Conservation (phyloP, 1,140 invertebrate genomes). For the Doryteuthis pealeii region DNA sequence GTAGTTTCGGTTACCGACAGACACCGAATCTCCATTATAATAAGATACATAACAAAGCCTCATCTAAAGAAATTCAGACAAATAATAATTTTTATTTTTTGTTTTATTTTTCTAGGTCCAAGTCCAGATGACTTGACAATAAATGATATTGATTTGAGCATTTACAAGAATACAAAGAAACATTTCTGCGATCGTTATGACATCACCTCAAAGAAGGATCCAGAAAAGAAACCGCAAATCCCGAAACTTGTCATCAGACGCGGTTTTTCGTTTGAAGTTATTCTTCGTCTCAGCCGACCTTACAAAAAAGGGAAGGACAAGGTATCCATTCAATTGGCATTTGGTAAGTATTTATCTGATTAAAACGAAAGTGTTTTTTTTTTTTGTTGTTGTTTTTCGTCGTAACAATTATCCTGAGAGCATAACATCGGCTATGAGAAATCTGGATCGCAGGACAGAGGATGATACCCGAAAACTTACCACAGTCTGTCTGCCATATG, state of each 20-base stretch:
- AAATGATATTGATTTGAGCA: slow-evolving; percentile 26
- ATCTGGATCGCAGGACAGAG: too few relatives aligned
- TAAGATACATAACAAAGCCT: too few relatives aligned
- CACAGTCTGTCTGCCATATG: too few relatives aligned
- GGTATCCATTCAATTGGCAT: slow-evolving; percentile 28
- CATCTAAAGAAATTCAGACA: too few relatives aligned
- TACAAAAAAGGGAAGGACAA: slow-evolving; percentile 31
- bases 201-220: slow-evolving; percentile 17
- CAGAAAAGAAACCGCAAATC: not conserved
- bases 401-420: too few relatives aligned
- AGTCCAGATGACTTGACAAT: slow-evolving; percentile 12
- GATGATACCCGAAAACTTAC: too few relatives aligned
- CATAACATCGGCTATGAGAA: too few relatives aligned
- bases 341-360: too few relatives aligned
- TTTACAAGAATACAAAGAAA: slow-evolving; percentile 21
- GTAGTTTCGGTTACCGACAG: too few relatives aligned
- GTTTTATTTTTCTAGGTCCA: not conserved
- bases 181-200: slow-evolving; percentile 35
- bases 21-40: too few relatives aligned
- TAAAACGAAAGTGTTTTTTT: too few relatives aligned
- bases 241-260: slow-evolving; percentile 33
- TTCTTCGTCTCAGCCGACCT: slow-evolving; percentile 24
- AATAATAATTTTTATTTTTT: not conserved
- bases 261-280: slow-evolving; percentile 32
- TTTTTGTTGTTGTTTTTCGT: too few relatives aligned